Evolutionary conservation across 1,140 invertebrate genomes (phyloP).

Genomic region (Cyclina sinensis): DNA sequence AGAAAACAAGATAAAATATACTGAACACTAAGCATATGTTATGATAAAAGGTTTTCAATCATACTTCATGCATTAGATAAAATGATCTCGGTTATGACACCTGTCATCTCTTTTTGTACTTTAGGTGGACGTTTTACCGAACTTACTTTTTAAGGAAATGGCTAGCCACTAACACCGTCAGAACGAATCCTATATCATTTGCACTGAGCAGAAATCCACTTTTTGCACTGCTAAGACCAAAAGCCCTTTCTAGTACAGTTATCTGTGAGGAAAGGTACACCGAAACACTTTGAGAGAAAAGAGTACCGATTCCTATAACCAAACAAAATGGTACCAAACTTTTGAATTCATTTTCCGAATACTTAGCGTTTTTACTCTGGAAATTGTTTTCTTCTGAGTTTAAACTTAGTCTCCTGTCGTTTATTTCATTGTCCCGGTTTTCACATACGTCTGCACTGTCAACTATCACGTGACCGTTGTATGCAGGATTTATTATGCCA

Average conservation of each 20-base stretch:
- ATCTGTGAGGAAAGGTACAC: conserved; percentile 65
- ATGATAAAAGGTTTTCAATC: too few species aligned
- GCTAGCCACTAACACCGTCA: conserved; percentile 68
- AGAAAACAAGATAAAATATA: too few species aligned
- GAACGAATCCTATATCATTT: conserved; percentile 65
- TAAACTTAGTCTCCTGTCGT: neutral
- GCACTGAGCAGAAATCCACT: conserved; percentile 64
- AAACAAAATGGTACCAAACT: conserved; percentile 63
- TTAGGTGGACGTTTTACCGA: too few species aligned
- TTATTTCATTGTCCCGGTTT: conserved; percentile 14
- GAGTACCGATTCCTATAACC: conserved; percentile 31
- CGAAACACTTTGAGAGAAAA: conserved; percentile 58
- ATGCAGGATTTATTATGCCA: neutral
- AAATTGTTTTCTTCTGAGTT: neutral
- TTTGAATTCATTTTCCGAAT: conserved; percentile 22
- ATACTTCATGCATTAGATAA: too few species aligned
- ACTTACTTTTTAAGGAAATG: conserved; percentile 68
- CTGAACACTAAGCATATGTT: too few species aligned
- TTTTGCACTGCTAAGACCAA: conserved; percentile 51
- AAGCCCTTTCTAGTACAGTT: conserved; percentile 50
- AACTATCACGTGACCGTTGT: neutral
- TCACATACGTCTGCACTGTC: neutral
- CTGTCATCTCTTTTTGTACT: too few species aligned
- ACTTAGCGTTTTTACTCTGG: neutral
- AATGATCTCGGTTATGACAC: too few species aligned